A percentile compares a stretch with the other conserved stretches of the same genome.
phyloP scores from a whole-genome alignment of 2,797 vertebrate species.

The Myotis daubentonii region DNA sequence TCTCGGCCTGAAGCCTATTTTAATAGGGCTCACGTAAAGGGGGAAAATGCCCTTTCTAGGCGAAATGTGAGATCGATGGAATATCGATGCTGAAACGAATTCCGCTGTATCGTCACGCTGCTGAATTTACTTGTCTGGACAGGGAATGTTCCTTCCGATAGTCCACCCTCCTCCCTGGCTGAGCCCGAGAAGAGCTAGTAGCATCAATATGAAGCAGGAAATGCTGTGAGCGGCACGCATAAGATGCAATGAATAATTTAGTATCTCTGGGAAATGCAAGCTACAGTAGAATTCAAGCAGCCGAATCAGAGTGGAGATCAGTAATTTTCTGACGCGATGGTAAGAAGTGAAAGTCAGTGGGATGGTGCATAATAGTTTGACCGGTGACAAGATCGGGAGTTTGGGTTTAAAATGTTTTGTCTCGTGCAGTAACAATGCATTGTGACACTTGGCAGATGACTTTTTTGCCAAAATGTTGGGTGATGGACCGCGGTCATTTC shows the following conservation, averaged over 20 bases:
- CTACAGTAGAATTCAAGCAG: constrained; percentile 74
- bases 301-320: constrained; percentile 57
- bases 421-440: constrained; percentile 79
- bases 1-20: background rate
- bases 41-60: background rate
- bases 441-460: constrained; percentile 71
- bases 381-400: background rate
- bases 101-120: background rate
- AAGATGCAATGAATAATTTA: constrained; percentile 88
- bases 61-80: background rate
- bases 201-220: constrained; percentile 62
- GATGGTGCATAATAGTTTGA: constrained; percentile 24
- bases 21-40: background rate
- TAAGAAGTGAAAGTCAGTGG: constrained; percentile 7
- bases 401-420: background rate
- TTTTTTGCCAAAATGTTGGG: constrained; percentile 75
- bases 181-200: constrained; percentile 62
- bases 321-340: constrained; percentile 20
- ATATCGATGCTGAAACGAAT: background rate
- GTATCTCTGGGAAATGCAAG: constrained; percentile 85
- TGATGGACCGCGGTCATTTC: constrained; percentile 84
- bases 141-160: background rate
- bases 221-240: constrained; percentile 76
- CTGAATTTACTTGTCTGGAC: background rate
- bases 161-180: background rate